Conservation (phyloP, 2,888 invertebrate genomes). For the Zaprionus bogoriensis region DNA sequence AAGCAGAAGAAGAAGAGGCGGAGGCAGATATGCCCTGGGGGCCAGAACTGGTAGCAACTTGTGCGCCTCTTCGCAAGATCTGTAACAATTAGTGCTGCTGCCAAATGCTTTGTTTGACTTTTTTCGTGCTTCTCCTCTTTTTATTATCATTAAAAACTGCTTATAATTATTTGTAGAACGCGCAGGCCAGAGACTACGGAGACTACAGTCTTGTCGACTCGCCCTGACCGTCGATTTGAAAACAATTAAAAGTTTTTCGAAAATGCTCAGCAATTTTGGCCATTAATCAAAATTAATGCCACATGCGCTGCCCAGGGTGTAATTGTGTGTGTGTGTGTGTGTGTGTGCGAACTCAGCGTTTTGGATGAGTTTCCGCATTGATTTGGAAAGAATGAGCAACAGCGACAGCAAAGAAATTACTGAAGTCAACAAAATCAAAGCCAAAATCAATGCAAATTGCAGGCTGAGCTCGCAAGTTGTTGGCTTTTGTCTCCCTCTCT, state of each 20-base stretch:
- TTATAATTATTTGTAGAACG: constrained; percentile 77
- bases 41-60: constrained; percentile 72
- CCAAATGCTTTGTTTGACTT: constrained; percentile 66
- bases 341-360: constrained; percentile 21
- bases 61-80: constrained; percentile 70
- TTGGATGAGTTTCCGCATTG: constrained; percentile 69
- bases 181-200: constrained; percentile 45
- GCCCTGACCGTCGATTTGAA: constrained; percentile 67
- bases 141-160: constrained; percentile 73
- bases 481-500: constrained; percentile 2
- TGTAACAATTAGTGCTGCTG: constrained; percentile 76
- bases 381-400: constrained; percentile 21
- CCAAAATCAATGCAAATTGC: constrained; percentile 57
- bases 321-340: constrained; percentile 1
- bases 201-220: constrained; percentile 43
- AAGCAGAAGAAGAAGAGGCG: constrained; percentile 6
- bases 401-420: constrained; percentile 23
- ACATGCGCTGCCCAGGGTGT: constrained; percentile 64
- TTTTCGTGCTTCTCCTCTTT: constrained; percentile 22
- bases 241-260: constrained; percentile 70
- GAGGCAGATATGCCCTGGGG: constrained; percentile 38
- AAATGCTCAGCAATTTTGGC: constrained; percentile 72
- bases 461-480: constrained; percentile 24
- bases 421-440: constrained; percentile 38
- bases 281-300: constrained; percentile 82